Conservation (phyloP, 1,140 invertebrate species). For the Leptopilina clavipes region DNA sequence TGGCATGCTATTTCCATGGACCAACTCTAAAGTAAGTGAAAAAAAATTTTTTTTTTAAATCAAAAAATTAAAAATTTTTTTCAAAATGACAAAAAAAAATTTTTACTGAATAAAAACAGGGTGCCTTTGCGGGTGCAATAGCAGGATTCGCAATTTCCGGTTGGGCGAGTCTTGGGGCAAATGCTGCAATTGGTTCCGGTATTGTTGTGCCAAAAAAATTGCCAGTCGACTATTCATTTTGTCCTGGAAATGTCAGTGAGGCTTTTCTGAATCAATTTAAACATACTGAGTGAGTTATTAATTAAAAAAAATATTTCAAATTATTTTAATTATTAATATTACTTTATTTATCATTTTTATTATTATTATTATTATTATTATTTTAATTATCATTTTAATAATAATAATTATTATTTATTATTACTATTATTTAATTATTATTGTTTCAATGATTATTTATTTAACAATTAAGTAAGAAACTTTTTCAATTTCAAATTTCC, state of each 20-base stretch:
- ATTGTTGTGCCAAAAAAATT: slow-evolving; percentile 65
- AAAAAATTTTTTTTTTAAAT: slow-evolving; percentile 24
- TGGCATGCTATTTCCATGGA: slow-evolving; percentile 89
- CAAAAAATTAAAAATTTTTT: too few species aligned
- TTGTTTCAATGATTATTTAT: too few species aligned
- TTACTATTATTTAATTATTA: too few species aligned
- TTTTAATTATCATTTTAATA: too few species aligned
- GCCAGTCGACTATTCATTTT: slow-evolving; percentile 60
- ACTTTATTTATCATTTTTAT: too few species aligned
- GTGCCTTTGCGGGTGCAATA: slow-evolving; percentile 66
- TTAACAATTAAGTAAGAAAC: too few species aligned
- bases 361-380: not conserved
- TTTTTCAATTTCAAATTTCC: too few species aligned
- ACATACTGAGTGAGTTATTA: slow-evolving; percentile 58
- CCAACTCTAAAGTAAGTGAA: slow-evolving; percentile 80
- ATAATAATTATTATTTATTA: too few species aligned
- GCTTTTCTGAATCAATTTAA: slow-evolving; percentile 63
- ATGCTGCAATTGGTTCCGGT: slow-evolving; percentile 61
- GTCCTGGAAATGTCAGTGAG: slow-evolving; percentile 62
- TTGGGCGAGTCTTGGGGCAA: slow-evolving; percentile 68
- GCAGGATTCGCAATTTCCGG: slow-evolving; percentile 64
- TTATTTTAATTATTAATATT: not conserved
- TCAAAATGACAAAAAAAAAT: slow-evolving; percentile 11
- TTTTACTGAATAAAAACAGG: slow-evolving; percentile 51
- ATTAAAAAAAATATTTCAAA: not conserved